Evolutionary conservation across 2,888 invertebrate genomes (phyloP).

Genomic region (Dilophus febrilis): DNA sequence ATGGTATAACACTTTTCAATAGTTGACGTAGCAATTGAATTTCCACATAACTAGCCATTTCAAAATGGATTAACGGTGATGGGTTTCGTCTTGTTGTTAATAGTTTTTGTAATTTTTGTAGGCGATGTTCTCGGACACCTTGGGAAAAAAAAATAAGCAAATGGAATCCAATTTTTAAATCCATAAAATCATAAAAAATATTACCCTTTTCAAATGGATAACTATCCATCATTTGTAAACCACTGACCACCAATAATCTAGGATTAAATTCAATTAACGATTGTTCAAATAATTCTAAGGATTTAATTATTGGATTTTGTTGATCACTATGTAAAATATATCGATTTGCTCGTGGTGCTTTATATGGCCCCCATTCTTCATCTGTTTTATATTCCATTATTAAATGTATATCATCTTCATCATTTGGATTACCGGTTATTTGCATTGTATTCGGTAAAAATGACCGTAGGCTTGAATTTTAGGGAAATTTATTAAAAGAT

Average conservation of each 20-base stretch:
- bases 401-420: constrained; percentile 62
- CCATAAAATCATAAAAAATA: too few species aligned
- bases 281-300: constrained; percentile 50
- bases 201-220: constrained; percentile 19
- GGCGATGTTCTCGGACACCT: constrained; percentile 43
- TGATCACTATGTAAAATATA: constrained; percentile 71
- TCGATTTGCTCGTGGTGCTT: constrained; percentile 63
- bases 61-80: constrained; percentile 57
- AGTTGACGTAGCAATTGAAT: constrained; percentile 47
- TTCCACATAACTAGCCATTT: constrained; percentile 75
- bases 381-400: constrained; percentile 65
- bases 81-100: constrained; percentile 38
- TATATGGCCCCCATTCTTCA: constrained; percentile 56
- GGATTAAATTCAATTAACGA: constrained; percentile 44
- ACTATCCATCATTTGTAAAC: constrained; percentile 80
- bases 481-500: too few species aligned
- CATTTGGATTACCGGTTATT: constrained; percentile 45
- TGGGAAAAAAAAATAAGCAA: constrained; percentile 1
- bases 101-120: constrained; percentile 47
- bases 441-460: constrained; percentile 43
- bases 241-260: constrained; percentile 60
- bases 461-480: constrained; percentile 30
- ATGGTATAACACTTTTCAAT: constrained; percentile 48
- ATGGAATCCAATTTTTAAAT: background rate
- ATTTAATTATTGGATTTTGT: constrained; percentile 57